Conservation (phyloP, 2,797 vertebrate species). For the Rhodeus uyekii region DNA sequence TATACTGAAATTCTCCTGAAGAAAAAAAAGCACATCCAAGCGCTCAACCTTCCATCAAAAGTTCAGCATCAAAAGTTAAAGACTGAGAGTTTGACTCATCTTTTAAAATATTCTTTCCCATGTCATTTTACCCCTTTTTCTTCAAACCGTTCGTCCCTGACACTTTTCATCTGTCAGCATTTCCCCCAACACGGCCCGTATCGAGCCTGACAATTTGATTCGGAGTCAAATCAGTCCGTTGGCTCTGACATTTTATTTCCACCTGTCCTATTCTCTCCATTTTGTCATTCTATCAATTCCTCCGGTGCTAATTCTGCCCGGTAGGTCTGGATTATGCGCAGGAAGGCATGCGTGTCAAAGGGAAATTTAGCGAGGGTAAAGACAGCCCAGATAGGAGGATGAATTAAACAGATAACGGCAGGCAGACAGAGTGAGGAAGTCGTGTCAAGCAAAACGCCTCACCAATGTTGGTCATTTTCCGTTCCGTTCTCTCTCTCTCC, state of each 20-base stretch:
- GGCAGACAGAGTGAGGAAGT: conserved; percentile 73
- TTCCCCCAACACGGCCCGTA: conserved; percentile 61
- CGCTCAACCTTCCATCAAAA: conserved; percentile 8
- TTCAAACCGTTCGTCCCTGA: conserved; percentile 69
- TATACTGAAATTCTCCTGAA: not conserved
- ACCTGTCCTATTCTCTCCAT: conserved; percentile 81
- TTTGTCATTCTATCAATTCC: conserved; percentile 67
- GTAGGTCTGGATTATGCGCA: conserved; percentile 83
- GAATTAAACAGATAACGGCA: conserved; percentile 85
- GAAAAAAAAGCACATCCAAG: not conserved
- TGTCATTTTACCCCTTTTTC: conserved; percentile 33
- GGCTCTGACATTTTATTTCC: conserved; percentile 80
- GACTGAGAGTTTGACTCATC: conserved; percentile 28
- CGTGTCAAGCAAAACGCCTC: conserved; percentile 80
- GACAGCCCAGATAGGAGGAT: conserved; percentile 85
- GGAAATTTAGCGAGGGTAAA: conserved; percentile 84
- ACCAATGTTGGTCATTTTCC: conserved; percentile 80
- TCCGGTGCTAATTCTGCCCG: conserved; percentile 83
- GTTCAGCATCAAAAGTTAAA: conserved; percentile 18
- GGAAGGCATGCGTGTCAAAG: conserved; percentile 88
- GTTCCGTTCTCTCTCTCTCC: conserved; percentile 60
- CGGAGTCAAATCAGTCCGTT: conserved; percentile 76
- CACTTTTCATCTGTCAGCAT: conserved; percentile 67
- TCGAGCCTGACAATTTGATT: conserved; percentile 71
- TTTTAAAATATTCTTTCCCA: conserved; percentile 1